Evolutionary conservation across 2,113 vertebrate genomes (phyloP), one percentile per base, ranked within the genome.

Genomic region (Tursiops truncatus): DNA sequence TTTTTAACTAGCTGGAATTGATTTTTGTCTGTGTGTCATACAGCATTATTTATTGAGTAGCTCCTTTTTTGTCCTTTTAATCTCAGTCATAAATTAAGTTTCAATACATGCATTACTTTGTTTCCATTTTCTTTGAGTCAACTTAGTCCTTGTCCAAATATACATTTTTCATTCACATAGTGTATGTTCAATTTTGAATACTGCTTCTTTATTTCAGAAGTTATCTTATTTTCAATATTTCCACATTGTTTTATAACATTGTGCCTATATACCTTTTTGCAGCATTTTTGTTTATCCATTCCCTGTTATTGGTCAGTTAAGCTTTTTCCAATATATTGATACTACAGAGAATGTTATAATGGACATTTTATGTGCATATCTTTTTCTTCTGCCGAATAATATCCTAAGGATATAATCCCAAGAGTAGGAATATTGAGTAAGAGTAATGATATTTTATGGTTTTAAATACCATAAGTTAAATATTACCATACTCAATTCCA

Each of bases 341-440:
- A 91, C 71, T 71, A 15, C 70, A 50, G 13, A 70, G n/a, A 81
- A 63, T 96, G 5, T 3, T 31, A 41, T 56, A 28, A 65, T 81
- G 53, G 36, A n/a, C 4, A 85, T 84, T 33, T 74, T 8, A 74
- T 83, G 41, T 23, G n/a, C 38, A 44, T 36, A 20, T 8, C 17
- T 63, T 92, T 90, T 95, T 73, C 25, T 89, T 92, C 36, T 74
- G 11, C 47, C 77, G 53, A 88, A 53, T 93, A 77, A 65, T 62
- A 93, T 71, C n/a, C 23, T 47, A n/a, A 47, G 21, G 4, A 65
- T 44, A 85, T 47, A 93, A 71, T 65, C 15, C 5, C 58, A 84
- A 17, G 15, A 92, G 60, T 25, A 84, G 14, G 15, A 82, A 77
- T 89, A 60, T 60, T 89, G 53, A 31, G 6, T 33, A 44, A 84